phyloP scores from a whole-genome alignment of 1,140 invertebrate species.

The Drosophila prosaltans region DNA sequence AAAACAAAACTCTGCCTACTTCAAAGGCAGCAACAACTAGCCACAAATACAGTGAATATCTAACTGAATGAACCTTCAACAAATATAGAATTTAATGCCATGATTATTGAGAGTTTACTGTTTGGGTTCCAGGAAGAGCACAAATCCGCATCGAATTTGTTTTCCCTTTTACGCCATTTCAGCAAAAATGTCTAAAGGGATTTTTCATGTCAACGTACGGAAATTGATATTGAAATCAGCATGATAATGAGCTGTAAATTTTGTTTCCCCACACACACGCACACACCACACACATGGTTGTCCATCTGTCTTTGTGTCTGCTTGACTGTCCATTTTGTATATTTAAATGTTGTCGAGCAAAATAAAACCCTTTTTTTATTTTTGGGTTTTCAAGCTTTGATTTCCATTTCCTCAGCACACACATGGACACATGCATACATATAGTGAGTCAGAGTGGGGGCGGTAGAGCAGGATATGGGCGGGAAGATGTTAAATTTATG shows the following conservation, averaged over 20 bases:
- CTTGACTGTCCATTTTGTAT: conserved; percentile 13
- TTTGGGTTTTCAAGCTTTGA: conserved; percentile 32
- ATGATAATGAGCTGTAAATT: conserved; percentile 69
- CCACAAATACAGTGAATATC: not conserved
- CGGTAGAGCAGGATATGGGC: not conserved
- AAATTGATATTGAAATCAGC: conserved; percentile 71
- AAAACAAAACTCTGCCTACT: not conserved
- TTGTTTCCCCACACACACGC: conserved; percentile 44
- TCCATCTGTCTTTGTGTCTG: conserved; percentile 8
- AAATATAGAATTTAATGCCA: too few species aligned
- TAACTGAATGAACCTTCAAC: too few species aligned
- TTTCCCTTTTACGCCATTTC: conserved; percentile 21
- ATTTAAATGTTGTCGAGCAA: conserved; percentile 44
- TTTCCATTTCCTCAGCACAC: conserved; percentile 21
- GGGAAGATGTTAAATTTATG: conserved; percentile 27
- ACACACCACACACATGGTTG: conserved; percentile 27
- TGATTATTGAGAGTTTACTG: not conserved
- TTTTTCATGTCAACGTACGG: conserved; percentile 53
- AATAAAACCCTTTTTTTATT: conserved; percentile 44
- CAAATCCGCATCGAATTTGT: conserved; percentile 17
- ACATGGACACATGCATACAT: not conserved
- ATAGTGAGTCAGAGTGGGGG: too few species aligned
- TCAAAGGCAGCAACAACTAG: conserved; percentile 2
- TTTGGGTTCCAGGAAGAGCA: not conserved
- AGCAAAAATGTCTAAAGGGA: conserved; percentile 56